Evolutionary conservation across 2,113 vertebrate genomes (phyloP), one percentile per base, ranked within the genome.

Genomic region (Sinocyclocheilus grahami): DNA sequence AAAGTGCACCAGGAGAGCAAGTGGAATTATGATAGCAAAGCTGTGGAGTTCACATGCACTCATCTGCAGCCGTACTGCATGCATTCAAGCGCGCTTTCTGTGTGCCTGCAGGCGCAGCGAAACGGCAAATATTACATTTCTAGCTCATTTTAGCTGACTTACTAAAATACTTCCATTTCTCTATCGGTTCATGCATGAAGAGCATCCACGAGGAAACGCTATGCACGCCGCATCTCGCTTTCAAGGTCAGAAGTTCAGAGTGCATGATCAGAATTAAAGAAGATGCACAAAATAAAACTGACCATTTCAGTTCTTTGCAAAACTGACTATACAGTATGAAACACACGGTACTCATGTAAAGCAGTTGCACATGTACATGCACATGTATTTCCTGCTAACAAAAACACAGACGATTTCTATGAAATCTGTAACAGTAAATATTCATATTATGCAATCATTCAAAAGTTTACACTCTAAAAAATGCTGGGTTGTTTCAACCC

Each of bases 81-180:
- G 69, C 37, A 0, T 10, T 72, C 30, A 39, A 71, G 20, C 1
- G 1, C 6, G 13, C n/a, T 76, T 51, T 18, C 22, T 24, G 3
- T 77, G 24, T 14, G 3, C 24, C 24, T 53, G 18, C 37, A 72
- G 69, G 69, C 9, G 1, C 10, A 42, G 69, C 12, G 42, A 48
- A 67, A 46, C 11, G 37, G 33, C 80, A 85, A 79, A 83, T 74
- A 83, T 39, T 46, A 72, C 14, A 53, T 87, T 74, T 72, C 39
- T 20, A 5, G 4, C 22, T 39, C 8, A 22, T 2, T 20, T 20
- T 22, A 39, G 33, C 69, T 22, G 18, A 72, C 69, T 72, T 72
- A 72, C 69, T 72, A 72, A 72, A 72, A 39, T 39, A 72, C 69
- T 72, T 72, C 33, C 18, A 72, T 72, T 42, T 72, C 37, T 72